phyloP scores from a whole-genome alignment of 2,797 vertebrate genomes.

The Bufotes viridis region DNA sequence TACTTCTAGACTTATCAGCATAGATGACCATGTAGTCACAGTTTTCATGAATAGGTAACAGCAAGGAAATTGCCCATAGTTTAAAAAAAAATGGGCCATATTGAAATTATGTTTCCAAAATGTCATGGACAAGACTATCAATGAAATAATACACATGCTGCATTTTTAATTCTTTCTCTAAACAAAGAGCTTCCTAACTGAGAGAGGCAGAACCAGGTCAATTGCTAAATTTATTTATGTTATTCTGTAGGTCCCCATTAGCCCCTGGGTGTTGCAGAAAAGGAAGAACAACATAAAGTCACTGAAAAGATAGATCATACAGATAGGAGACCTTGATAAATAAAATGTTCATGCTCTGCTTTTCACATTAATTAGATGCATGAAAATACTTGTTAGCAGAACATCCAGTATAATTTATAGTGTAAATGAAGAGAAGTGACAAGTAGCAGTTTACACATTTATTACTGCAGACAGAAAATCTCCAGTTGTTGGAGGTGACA shows the following conservation, averaged over 20 bases:
- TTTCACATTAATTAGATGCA: conserved; percentile 49
- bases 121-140: conserved; percentile 26
- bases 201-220: conserved; percentile 77
- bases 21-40: neutral
- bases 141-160: conserved; percentile 17
- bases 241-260: conserved; percentile 60
- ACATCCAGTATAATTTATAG: conserved; percentile 34
- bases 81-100: neutral
- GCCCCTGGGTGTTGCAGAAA: conserved; percentile 68
- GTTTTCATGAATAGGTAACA: neutral
- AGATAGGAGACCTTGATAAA: conserved; percentile 41
- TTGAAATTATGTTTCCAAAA: neutral
- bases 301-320: conserved; percentile 44
- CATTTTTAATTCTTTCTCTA: conserved; percentile 27
- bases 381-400: conserved; percentile 41
- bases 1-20: neutral
- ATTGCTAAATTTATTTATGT: conserved; percentile 72
- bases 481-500: neutral
- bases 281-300: conserved; percentile 56
- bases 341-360: conserved; percentile 15
- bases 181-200: conserved; percentile 69
- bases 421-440: conserved; percentile 38
- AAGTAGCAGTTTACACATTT: conserved; percentile 9
- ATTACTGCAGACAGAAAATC: neutral
- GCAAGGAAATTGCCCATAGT: neutral